These are phyloP conservation scores for Bradysia coprophila DNA, from an alignment of 1,140 invertebrate genomes.

Conservation along the genomic window DNA sequence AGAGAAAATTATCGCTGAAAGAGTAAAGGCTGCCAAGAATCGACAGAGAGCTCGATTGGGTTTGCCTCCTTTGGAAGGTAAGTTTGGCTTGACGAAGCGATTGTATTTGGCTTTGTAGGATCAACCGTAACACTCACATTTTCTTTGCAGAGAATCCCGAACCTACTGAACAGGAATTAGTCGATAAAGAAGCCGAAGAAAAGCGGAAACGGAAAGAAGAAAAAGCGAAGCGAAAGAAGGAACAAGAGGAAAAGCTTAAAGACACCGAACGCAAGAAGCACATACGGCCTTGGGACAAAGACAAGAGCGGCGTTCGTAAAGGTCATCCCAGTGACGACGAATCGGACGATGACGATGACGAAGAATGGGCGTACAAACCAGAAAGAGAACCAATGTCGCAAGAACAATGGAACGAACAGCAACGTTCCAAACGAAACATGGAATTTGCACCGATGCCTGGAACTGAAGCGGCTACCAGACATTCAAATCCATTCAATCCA, in stretches of 20 bases:
- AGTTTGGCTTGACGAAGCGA: conserved; percentile 10
- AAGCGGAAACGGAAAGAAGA: conserved; percentile 24
- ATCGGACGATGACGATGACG: conserved; percentile 17
- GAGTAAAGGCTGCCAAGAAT: conserved; percentile 59
- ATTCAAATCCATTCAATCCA: conserved; percentile 12
- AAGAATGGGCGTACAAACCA: conserved; percentile 27
- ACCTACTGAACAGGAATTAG: conserved; percentile 26
- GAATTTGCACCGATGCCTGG: conserved; percentile 46
- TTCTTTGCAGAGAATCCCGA: conserved; percentile 17
- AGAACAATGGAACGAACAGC: conserved; percentile 60
- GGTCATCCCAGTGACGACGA: conserved; percentile 3
- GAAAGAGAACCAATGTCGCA: conserved; percentile 41
- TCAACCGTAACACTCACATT: conserved; percentile 4
- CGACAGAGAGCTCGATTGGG: conserved; percentile 56
- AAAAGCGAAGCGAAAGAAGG: conserved; percentile 16
- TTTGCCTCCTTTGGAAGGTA: conserved; percentile 34
- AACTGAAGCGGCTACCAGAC: conserved; percentile 5
- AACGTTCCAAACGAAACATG: conserved; percentile 38
- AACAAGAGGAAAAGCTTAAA: conserved; percentile 21
- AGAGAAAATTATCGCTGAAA: conserved; percentile 46
- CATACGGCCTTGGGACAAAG: conserved; percentile 47
- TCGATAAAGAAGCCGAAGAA: conserved; percentile 25
- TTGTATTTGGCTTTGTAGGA: neutral
- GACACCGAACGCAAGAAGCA: conserved; percentile 30
- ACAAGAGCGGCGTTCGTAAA: conserved; percentile 24